Evolutionary conservation across 2,113 vertebrate species (phyloP).

Genomic region (Harpagus bidentatus): DNA sequence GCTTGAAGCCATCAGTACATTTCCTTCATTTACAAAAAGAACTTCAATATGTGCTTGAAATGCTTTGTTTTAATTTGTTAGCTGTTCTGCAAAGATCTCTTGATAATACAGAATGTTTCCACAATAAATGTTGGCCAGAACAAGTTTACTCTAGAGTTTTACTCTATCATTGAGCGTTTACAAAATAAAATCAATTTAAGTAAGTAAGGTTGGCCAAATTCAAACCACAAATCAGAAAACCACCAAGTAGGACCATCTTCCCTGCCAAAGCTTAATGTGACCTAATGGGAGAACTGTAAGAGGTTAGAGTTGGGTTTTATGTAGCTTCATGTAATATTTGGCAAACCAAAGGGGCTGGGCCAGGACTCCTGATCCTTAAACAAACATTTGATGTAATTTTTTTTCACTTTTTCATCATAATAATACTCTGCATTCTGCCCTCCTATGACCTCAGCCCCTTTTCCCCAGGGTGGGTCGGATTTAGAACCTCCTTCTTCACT

Average conservation of each 20-base stretch:
- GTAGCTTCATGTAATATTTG: constrained; percentile 72
- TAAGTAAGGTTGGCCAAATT: constrained; percentile 72
- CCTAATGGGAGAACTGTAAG: constrained; percentile 75
- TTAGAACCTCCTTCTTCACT: constrained; percentile 56
- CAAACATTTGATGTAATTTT: constrained; percentile 75
- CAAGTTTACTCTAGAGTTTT: constrained; percentile 73
- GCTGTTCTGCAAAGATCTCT: constrained; percentile 69
- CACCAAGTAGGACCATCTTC: constrained; percentile 70
- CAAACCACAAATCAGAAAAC: constrained; percentile 82
- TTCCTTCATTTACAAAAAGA: constrained; percentile 50
- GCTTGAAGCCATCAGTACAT: constrained; percentile 44
- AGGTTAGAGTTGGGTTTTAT: constrained; percentile 75
- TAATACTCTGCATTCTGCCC: constrained; percentile 64
- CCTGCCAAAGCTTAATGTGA: constrained; percentile 77
- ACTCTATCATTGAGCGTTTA: constrained; percentile 73
- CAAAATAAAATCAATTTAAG: constrained; percentile 80
- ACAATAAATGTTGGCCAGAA: constrained; percentile 72
- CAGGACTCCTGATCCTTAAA: constrained; percentile 70
- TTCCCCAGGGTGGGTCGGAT: constrained; percentile 15
- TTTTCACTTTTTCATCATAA: constrained; percentile 65
- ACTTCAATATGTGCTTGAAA: constrained; percentile 41
- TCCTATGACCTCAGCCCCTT: constrained; percentile 54
- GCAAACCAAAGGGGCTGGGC: constrained; percentile 62
- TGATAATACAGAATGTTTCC: constrained; percentile 76
- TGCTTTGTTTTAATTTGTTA: constrained; percentile 63